phyloP scores from a whole-genome alignment of 2,113 vertebrate species.

The Hypanus sabinus region DNA sequence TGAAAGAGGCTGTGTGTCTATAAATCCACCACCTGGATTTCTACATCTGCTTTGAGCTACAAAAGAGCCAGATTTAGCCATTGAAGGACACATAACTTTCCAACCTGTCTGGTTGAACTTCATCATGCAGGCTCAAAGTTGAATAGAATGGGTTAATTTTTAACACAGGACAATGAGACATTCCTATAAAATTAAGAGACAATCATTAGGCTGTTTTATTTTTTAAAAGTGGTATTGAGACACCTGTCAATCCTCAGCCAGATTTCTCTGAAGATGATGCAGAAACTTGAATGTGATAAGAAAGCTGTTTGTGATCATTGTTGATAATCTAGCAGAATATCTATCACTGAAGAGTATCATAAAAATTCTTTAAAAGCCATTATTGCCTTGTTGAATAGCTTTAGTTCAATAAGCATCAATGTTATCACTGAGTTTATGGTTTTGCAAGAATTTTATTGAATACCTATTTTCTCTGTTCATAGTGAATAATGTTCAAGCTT shows the following conservation, averaged over 20 bases:
- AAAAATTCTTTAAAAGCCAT: background rate
- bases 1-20: background rate
- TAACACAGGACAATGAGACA: no score
- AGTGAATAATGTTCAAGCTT: background rate
- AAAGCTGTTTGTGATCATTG: background rate
- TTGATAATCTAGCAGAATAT: background rate
- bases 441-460: conserved; percentile 2
- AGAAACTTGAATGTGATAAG: background rate
- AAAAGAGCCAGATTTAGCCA: background rate
- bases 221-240: no score
- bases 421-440: background rate
- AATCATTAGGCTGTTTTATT: no score
- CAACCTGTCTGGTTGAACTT: background rate
- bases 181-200: no score
- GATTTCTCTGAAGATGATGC: background rate
- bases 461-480: conserved; percentile 3
- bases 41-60: background rate
- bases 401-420: background rate
- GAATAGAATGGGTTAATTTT: no score
- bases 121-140: no score
- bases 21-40: background rate
- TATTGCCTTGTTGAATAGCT: background rate
- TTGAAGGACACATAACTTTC: background rate
- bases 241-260: no score
- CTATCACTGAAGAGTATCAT: background rate